A percentile compares a stretch with the other conserved stretches of the same genome.
phyloP scores from a whole-genome alignment of 2,113 vertebrate genomes.

The Macroglossus sobrinus region DNA sequence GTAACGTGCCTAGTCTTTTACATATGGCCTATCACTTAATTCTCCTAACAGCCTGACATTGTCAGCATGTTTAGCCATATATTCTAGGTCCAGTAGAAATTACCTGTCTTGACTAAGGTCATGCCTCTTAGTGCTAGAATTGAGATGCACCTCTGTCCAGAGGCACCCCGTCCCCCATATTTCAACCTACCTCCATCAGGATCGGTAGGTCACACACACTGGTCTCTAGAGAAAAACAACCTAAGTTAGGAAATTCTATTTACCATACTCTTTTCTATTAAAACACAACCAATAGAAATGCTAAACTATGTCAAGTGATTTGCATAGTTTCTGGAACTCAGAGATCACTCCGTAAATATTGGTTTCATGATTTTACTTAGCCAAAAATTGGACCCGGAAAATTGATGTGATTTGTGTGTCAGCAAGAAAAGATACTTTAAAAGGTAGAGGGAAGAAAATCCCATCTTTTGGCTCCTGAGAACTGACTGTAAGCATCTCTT shows the following conservation, averaged over 20 bases:
- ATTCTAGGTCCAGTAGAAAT: neutral
- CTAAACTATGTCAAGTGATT: neutral
- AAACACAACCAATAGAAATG: neutral
- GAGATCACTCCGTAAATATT: neutral
- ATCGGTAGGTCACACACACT: neutral
- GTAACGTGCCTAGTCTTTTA: neutral
- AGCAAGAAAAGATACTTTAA: neutral
- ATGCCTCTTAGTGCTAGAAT: neutral
- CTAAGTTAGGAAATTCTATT: neutral
- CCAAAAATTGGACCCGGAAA: neutral
- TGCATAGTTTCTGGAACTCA: neutral
- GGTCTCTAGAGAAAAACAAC: neutral
- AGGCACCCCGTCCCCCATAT: neutral
- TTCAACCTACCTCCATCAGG: neutral
- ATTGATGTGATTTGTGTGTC: neutral
- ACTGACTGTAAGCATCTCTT: neutral
- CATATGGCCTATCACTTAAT: neutral
- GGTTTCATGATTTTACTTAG: neutral
- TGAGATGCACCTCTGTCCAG: neutral
- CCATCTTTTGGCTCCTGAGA: neutral
- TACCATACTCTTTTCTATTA: neutral
- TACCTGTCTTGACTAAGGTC: neutral
- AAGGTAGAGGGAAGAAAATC: neutral
- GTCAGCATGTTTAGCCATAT: neutral
- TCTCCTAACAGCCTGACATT: neutral